Evolutionary conservation across 2,888 invertebrate species (phyloP), one percentile per base, ranked within the genome.

Genomic region (Megamerina dolium): DNA sequence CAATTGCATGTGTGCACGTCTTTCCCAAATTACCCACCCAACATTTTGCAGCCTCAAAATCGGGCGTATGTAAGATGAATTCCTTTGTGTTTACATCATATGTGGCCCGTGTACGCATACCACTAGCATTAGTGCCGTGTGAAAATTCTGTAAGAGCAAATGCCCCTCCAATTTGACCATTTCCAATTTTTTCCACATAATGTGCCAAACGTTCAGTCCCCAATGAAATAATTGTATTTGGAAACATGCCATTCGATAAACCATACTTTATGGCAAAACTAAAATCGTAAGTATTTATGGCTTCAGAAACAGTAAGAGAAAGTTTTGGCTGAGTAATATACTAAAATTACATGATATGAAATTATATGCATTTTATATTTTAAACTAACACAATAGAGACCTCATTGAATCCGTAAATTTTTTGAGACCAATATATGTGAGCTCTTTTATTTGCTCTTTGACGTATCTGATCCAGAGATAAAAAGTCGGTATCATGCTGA

Each of bases 71-170:
- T 58, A 88, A 75, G 60, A 91, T 68, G 74, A 91, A 78, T 62
- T 81, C 81, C 66, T 81, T 76, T 8, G 78, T 83, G 44, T 77
- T 75, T 0, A 82, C 77, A 60, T 88, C 80, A 67, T 85, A 94
- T 0, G 82, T 87, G 0, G 92, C 93, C 0, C 81, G 83, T 0
- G 92, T 92, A 56, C 85, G 77, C 85, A 94, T 87, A 4, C 83
- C 85, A 59, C 85, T 84, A 0, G 89, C 87, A 66, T 94, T 94
- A 19, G 89, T 90, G 1, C 94, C 94, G 65, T 95, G 94, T 1
- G 86, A 80, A 8, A 94, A 80, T 71, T 95, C 94, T 0, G 94
- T 94, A 33, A 94, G 67, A 1, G 88, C 87, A 68, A 89, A 92
- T 57, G 89, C 83, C 4, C 85, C 85, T 52, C 76, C 59, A 42